Conservation (phyloP, 2,888 invertebrate genomes). For the Cephus rjabovi region DNA sequence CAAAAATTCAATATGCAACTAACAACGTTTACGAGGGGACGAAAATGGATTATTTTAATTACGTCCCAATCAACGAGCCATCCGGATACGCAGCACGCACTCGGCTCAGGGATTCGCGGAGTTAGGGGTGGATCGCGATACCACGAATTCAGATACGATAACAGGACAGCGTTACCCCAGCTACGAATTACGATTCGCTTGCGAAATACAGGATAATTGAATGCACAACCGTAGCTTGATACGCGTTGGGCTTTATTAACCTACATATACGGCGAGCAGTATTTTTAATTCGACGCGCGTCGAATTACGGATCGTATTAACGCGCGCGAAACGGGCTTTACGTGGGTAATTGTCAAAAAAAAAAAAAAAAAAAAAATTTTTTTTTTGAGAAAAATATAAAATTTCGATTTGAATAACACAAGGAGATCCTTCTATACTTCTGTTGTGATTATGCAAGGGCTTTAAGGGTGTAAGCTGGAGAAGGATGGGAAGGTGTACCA, state of each 20-base stretch:
- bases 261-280: not conserved
- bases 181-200: not conserved
- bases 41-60: conserved; percentile 22
- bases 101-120: conserved; percentile 1
- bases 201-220: conserved; percentile 15
- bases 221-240: conserved; percentile 17
- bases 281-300: not conserved
- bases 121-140: not conserved
- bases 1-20: not conserved
- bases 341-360: not conserved
- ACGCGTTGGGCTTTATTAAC: conserved; percentile 17
- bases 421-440: not conserved
- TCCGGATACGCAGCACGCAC: conserved; percentile 13
- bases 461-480: not conserved
- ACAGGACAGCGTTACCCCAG: not conserved
- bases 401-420: not conserved
- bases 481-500: not conserved
- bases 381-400: not conserved
- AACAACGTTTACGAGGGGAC: not conserved
- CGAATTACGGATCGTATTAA: not conserved
- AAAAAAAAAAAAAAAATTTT: not conserved
- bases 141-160: not conserved
- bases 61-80: conserved; percentile 17
- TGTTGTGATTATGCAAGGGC: not conserved
- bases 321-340: not conserved